phyloP scores from a whole-genome alignment of 2,888 invertebrate species.

The Hydriomena furcata region DNA sequence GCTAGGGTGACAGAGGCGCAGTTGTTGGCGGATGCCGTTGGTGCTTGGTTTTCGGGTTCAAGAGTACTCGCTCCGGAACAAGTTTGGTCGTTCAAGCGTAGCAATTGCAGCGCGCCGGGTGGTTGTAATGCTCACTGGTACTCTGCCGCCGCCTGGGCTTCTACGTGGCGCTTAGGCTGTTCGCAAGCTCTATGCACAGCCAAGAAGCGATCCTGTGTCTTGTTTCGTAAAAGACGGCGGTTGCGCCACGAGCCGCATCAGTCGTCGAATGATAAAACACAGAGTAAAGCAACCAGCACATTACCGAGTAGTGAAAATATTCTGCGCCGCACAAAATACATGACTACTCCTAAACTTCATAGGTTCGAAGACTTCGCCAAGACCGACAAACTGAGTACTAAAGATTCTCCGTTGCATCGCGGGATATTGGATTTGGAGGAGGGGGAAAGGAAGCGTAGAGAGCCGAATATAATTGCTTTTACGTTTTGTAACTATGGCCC shows the following conservation, averaged over 20 bases:
- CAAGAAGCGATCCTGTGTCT: constrained; percentile 59
- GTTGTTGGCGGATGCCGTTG: constrained; percentile 70
- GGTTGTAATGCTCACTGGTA: constrained; percentile 77
- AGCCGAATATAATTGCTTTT: constrained; percentile 66
- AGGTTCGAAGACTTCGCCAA: constrained; percentile 56
- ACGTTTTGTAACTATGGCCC: constrained; percentile 78
- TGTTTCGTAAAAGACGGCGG: constrained; percentile 57
- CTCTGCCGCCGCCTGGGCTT: constrained; percentile 73
- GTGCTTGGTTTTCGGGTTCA: constrained; percentile 75
- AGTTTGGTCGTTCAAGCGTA: constrained; percentile 65
- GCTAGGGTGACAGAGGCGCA: constrained; percentile 72
- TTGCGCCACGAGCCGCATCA: neutral
- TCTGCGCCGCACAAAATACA: constrained; percentile 60
- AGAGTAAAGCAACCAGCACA: constrained; percentile 33
- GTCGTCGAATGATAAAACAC: neutral
- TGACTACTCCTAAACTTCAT: constrained; percentile 44
- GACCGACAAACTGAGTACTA: constrained; percentile 33
- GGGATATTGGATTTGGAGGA: constrained; percentile 44
- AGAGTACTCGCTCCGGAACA: constrained; percentile 63
- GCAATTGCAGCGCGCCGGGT: constrained; percentile 69
- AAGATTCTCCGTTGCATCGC: constrained; percentile 63
- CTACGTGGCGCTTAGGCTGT: constrained; percentile 74
- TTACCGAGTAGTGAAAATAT: constrained; percentile 49
- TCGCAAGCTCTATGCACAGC: constrained; percentile 72
- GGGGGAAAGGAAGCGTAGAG: constrained; percentile 42